Percentiles rank a stretch among this genome's conserved stretches.
Evolutionary conservation across 2,113 vertebrate species (phyloP).

Genomic region (Gallinago media): DNA sequence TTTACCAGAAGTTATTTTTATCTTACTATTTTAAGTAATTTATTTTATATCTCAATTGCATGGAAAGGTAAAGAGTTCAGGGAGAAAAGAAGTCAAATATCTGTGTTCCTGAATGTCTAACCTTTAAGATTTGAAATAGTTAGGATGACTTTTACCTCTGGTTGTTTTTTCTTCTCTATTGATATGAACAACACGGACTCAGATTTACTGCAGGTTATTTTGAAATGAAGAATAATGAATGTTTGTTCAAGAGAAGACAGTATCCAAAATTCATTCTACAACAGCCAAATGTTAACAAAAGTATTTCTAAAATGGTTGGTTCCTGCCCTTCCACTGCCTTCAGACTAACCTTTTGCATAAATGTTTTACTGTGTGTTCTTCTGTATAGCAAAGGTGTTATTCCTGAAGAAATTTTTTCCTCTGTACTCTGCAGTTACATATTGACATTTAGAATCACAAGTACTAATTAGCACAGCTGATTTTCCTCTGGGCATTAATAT

Average conservation of each 20-base stretch:
- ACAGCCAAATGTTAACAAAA: background rate
- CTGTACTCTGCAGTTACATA: background rate
- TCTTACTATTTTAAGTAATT: slow-evolving; percentile 20
- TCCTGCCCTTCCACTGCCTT: background rate
- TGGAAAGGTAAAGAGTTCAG: slow-evolving; percentile 11
- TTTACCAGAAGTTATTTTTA: slow-evolving; percentile 59
- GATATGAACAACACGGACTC: background rate
- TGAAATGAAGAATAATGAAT: background rate
- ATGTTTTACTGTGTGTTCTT: background rate
- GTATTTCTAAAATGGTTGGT: background rate
- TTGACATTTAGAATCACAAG: slow-evolving; percentile 38
- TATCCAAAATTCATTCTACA: background rate
- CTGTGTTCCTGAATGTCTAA: background rate
- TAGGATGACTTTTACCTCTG: background rate
- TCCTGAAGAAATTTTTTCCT: background rate
- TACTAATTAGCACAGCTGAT: slow-evolving; percentile 34
- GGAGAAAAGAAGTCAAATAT: background rate
- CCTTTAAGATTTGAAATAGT: background rate
- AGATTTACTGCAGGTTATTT: background rate
- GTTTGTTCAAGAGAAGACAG: background rate
- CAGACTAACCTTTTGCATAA: background rate
- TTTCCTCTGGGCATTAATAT: slow-evolving; percentile 36
- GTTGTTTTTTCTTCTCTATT: background rate
- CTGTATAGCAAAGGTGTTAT: background rate
- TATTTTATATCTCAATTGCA: slow-evolving; percentile 16